A percentile compares a stretch with the other conserved stretches of the same genome.
Conservation (phyloP, 2,113 vertebrate species). For the Caretta caretta region DNA sequence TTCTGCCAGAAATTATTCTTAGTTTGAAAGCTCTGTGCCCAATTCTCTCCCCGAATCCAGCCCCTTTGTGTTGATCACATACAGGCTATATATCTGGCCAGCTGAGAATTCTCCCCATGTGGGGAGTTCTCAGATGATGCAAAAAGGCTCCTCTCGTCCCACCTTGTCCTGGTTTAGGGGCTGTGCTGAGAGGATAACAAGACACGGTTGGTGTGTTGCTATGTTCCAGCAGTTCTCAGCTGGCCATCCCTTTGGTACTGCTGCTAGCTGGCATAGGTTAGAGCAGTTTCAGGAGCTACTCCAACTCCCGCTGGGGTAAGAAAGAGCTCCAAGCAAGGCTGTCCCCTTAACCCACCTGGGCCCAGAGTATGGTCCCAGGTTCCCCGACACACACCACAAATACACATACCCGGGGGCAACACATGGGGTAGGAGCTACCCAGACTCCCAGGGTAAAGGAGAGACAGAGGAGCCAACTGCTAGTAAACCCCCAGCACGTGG, state of each 20-base stretch:
- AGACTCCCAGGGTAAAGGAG: not conserved
- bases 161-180: conserved; percentile 23
- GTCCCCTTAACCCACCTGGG: conserved; percentile 19
- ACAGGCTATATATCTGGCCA: conserved; percentile 28
- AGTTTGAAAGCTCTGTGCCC: not conserved
- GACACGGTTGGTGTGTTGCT: not conserved
- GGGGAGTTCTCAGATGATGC: conserved; percentile 25
- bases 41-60: not conserved
- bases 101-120: conserved; percentile 6
- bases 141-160: conserved; percentile 41
- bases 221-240: conserved; percentile 22
- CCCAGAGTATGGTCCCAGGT: not conserved
- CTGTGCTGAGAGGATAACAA: not conserved
- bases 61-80: conserved; percentile 36
- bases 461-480: not conserved
- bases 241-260: conserved; percentile 44
- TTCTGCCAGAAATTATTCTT: not conserved
- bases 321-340: not conserved
- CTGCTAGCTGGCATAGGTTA: conserved; percentile 46
- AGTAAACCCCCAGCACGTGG: not conserved
- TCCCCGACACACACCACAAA: not conserved
- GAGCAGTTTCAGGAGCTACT: conserved; percentile 49
- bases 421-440: not conserved
- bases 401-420: not conserved
- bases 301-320: conserved; percentile 13